These are phyloP conservation scores for Rhinoptilus africanus DNA, from an alignment of 2,113 vertebrate genomes.

Conservation along the genomic window DNA sequence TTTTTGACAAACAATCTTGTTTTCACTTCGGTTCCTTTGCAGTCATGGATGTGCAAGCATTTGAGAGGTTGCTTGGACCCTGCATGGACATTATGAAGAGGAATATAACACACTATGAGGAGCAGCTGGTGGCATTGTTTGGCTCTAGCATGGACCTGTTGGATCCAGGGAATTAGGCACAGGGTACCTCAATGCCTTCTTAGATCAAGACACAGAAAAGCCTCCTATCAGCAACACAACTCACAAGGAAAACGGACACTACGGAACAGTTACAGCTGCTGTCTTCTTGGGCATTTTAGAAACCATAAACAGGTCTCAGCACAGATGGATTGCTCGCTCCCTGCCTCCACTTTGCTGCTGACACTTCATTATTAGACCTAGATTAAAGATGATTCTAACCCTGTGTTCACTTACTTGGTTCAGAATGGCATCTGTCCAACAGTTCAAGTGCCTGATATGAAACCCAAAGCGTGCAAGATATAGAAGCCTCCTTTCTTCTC, in stretches of 20 bases:
- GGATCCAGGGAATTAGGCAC: constrained; percentile 79
- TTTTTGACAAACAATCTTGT: not conserved
- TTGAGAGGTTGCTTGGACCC: constrained; percentile 95
- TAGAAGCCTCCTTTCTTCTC: constrained; percentile 56
- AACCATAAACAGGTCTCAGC: constrained; percentile 73
- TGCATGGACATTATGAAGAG: constrained; percentile 99
- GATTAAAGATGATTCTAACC: constrained; percentile 71
- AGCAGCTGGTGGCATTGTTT: constrained; percentile 97
- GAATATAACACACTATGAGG: constrained; percentile 96
- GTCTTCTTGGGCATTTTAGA: constrained; percentile 78
- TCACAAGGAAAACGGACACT: constrained; percentile 71
- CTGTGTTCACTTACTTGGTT: constrained; percentile 74
- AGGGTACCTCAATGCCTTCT: constrained; percentile 72
- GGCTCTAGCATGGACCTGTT: constrained; percentile 97
- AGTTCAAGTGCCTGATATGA: constrained; percentile 80
- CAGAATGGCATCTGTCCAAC: constrained; percentile 78
- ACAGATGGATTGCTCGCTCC: constrained; percentile 71
- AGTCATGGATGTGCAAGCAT: constrained; percentile 98
- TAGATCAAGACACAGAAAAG: constrained; percentile 75
- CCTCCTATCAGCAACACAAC: constrained; percentile 78
- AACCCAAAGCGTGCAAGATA: constrained; percentile 72
- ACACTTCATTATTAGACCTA: constrained; percentile 77
- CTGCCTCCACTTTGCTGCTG: constrained; percentile 79
- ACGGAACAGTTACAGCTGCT: constrained; percentile 70
- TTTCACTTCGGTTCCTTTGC: constrained; percentile 55